Evolutionary conservation across 2,888 invertebrate genomes (phyloP).

Genomic region (Drosophila infuscata): DNA sequence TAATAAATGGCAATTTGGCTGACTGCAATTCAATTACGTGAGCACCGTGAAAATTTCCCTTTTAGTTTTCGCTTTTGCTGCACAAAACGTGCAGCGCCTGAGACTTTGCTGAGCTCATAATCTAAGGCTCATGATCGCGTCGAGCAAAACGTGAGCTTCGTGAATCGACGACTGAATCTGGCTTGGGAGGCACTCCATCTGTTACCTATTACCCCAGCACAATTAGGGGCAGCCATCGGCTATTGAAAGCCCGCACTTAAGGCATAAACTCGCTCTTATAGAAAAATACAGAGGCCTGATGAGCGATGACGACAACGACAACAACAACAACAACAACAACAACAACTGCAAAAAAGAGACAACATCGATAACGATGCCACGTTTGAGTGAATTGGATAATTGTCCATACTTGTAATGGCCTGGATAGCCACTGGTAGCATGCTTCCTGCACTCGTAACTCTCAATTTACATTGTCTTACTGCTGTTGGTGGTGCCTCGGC

Average conservation of each 20-base stretch:
- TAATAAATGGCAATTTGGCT: conserved; percentile 79
- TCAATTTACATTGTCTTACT: conserved; percentile 13
- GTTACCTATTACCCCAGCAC: conserved; percentile 43
- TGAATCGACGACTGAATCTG: conserved; percentile 45
- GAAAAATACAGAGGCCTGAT: conserved; percentile 34
- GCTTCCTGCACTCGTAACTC: conserved; percentile 18
- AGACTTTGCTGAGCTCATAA: conserved; percentile 59
- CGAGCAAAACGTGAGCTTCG: conserved; percentile 67
- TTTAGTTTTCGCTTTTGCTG: conserved; percentile 52
- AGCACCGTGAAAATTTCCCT: conserved; percentile 75
- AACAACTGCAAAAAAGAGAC: conserved; percentile 11
- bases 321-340: conserved; percentile 1
- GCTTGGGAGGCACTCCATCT: conserved; percentile 43
- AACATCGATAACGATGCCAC: conserved; percentile 34
- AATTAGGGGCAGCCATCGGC: conserved; percentile 50
- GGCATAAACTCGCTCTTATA: conserved; percentile 56
- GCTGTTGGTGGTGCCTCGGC: conserved; percentile 3
- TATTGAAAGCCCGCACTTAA: conserved; percentile 34
- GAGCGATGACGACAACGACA: conserved; percentile 46
- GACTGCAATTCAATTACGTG: conserved; percentile 79
- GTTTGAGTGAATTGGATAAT: conserved; percentile 77
- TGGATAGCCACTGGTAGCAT: conserved; percentile 11
- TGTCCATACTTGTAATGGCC: conserved; percentile 53
- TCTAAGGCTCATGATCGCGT: conserved; percentile 57
- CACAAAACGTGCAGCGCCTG: conserved; percentile 67